Evolutionary conservation across 2,113 vertebrate genomes (phyloP).

Genomic region (Mugil cephalus): DNA sequence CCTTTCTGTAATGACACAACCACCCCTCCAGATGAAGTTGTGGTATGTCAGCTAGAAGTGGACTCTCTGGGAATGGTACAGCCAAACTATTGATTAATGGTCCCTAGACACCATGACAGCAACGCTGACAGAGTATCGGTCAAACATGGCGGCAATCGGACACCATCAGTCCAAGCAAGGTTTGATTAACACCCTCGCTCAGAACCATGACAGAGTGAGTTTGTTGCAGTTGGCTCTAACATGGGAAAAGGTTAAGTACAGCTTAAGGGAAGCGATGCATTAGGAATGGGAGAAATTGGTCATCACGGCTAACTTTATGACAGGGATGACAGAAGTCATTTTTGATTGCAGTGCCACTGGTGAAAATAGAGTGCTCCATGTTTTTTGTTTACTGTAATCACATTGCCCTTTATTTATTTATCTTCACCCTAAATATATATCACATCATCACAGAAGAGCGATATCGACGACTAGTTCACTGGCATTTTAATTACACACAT

Average conservation of each 20-base stretch:
- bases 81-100: constrained; percentile 16
- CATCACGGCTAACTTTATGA: background rate
- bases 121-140: constrained; percentile 10
- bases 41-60: background rate
- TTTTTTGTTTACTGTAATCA: constrained; percentile 10
- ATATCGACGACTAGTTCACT: too few relatives aligned
- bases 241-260: constrained; percentile 19
- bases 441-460: too few relatives aligned
- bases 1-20: constrained; percentile 20
- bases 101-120: constrained; percentile 8
- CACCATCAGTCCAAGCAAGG: constrained; percentile 1
- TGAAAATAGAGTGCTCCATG: background rate
- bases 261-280: background rate
- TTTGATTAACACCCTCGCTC: constrained; percentile 30
- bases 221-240: background rate
- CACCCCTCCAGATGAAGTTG: background rate
- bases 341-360: constrained; percentile 1
- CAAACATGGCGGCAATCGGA: constrained; percentile 25
- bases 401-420: too few relatives aligned
- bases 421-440: too few relatives aligned
- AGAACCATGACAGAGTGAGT: background rate
- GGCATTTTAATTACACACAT: too few relatives aligned
- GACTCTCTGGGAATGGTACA: background rate
- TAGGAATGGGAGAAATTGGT: constrained; percentile 5
- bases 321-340: background rate